Evolutionary conservation across 2,113 vertebrate genomes (phyloP), one percentile per base, ranked within the genome.

Genomic region (Sylvilagus bachmani): DNA sequence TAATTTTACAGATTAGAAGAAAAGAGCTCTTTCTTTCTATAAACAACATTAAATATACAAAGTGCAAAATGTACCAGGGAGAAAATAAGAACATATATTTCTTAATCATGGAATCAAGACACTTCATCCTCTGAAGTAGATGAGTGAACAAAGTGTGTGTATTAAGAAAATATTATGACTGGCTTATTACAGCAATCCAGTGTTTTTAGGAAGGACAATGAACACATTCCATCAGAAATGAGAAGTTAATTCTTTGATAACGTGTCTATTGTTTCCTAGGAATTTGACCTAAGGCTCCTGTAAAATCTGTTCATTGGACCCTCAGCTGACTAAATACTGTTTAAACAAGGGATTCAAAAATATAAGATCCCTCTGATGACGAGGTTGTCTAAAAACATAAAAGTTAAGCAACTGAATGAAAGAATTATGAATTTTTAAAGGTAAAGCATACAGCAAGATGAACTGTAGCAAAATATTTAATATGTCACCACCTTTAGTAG

Each of bases 331-430:
- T 89, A 86, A 71, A 67, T 86, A 90, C 33, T 90, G 33, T 82
- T 82, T 88, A 92, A 86, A 58, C 25, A 36, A 33, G 16, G 53
- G 79, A 38, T 70, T 91, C 36, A 87, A 75, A 94, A 80, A 86
- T 53, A 62, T n/a, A 74, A 89, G 55, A 84, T 58, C 21, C 92
- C 51, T 71, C 61, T n/a, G 44, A 33, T 89, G 91, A 84, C 10
- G n/a, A 69, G 31, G 13, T 77, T 62, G 19, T 90, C 88, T 89
- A n/a, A 64, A 94, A 94, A 93, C 67, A 11, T 58, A 93, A 89
- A 92, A 74, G 11, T 89, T 84, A 94, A 91, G 44, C 38, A 90
- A 49, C 2, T 66, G 19, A 89, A 86, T 44, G 5, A 67, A 31
- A 71, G 44, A 90, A 94, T 33, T 79, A 51, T 11, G 14, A 62